phyloP scores from a whole-genome alignment of 1,140 invertebrate genomes.

The Lutraria rhynchaena region DNA sequence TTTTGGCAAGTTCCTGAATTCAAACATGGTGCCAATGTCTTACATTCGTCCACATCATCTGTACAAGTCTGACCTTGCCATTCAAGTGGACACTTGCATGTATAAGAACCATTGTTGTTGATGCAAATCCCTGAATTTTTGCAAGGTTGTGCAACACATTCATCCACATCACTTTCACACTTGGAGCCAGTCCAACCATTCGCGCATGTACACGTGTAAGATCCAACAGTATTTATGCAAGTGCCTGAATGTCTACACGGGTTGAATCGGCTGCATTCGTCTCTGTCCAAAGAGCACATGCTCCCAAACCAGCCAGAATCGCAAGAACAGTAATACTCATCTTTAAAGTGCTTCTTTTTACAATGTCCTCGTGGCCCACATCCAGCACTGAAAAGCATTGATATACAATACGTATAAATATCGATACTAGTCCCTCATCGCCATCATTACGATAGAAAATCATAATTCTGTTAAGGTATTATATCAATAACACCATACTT shows the following conservation, averaged over 20 bases:
- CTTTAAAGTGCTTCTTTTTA: background rate
- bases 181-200: constrained; percentile 11
- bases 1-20: no score
- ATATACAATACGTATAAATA: no score
- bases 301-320: background rate
- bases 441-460: no score
- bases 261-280: background rate
- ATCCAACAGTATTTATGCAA: constrained; percentile 20
- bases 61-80: constrained; percentile 43
- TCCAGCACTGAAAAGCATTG: background rate
- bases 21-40: no score
- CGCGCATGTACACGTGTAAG: constrained; percentile 3
- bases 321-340: constrained; percentile 10
- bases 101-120: constrained; percentile 19
- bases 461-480: no score
- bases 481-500: no score
- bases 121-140: constrained; percentile 7
- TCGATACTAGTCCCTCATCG: no score
- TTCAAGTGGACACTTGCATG: constrained; percentile 33
- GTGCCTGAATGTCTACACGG: constrained; percentile 1
- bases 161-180: constrained; percentile 8
- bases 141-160: background rate
- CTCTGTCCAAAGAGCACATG: constrained; percentile 3
- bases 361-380: background rate
- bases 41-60: constrained; percentile 20